Evolutionary conservation across 2,888 invertebrate species (phyloP), one percentile per base, ranked within the genome.

Genomic region (Congeria kusceri): DNA sequence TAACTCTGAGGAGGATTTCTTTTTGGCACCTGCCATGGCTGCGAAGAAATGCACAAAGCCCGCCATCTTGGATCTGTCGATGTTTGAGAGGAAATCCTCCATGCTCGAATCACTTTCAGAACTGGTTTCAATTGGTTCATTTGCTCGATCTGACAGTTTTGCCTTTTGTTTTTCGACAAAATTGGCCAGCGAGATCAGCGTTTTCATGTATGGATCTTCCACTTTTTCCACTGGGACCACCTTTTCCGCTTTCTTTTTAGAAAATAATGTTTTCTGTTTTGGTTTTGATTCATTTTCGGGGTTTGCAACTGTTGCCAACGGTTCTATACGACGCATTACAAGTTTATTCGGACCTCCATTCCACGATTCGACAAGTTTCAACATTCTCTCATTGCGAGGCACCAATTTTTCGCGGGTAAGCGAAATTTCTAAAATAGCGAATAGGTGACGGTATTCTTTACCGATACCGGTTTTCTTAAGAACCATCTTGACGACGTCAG

Each of bases 401-500:
- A 81, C 39, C 15, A 66, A 39, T 23, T 27, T 65, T 49, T 81
- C 81, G 18, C 57, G 67, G 27, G 63, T 28, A 13, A 44, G 28
- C 3, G 81, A 73, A 18, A 71, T 61, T 32, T 81, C 77, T 47
- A 59, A 77, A 23, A 81, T 74, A 11, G 62, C 27, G 46, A 77
- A 81, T 53, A 81, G 57, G 29, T 77, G 77, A 13, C 77, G 57
- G 27, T 81, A 77, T 32, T 81, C 81, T 44, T 81, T 81, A 4
- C 59, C 61, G 0, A 77, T 70, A 18, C 81, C 81, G 15, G 81
- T 81, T 53, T 81, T 81, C 71, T 81, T 81, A 1, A 81, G 68
- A 25, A 77, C 81, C 81, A 81, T 81, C 64, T 81, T 81, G 53
- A 81, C 77, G 77, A 81, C 81, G 81, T 81, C 81, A 77, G 63